Evolutionary conservation across 2,888 invertebrate species (phyloP), one percentile per base, ranked within the genome.

Genomic region (Brenthis daphne): DNA sequence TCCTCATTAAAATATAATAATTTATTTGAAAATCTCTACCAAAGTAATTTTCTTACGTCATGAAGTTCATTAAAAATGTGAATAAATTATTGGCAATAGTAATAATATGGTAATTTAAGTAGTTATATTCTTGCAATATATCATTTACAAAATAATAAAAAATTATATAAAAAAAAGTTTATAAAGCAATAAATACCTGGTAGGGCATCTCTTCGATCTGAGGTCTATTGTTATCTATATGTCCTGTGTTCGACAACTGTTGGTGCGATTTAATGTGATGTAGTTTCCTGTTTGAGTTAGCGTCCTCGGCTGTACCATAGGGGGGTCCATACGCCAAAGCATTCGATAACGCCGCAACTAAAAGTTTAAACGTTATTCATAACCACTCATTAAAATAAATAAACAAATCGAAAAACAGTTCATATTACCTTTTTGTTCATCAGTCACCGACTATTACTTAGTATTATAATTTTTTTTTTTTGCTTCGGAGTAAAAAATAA

Each of bases 321-420:
- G 93, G 90, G 70, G 93, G 90, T 74, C 95, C 94, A 73, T 94
- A 94, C 73, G 94, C 94, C 80, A 95, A 90, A 68, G 90, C 94
- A 70, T 93, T 92, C 53, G 93, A 92, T 74, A 94, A 94, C 55
- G 93, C 91, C 68, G 93, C 88, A 76, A 93, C 94, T 93, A 87
- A 80, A 88, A 88, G 77, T 71, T 69, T 67, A 65, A 65, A 65
- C 68, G 33, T 57, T 53, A 29, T 68, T 65, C 58, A 58, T 65
- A 65, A 37, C 37, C 37, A 37, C 51, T 53, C 20, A 56, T 37
- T 57, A 37, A n/a, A 54, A 54, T 14, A 20, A 63, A 29, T 48
- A 51, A 65, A 57, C 58, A 60, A 61, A 63, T 66, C 58, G n/a
- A 54, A 57, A 60, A 63, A 63, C 53, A 53, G 56, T 56, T 54